Conservation (phyloP, 2,888 invertebrate genomes). For the Eurytoma californica region DNA sequence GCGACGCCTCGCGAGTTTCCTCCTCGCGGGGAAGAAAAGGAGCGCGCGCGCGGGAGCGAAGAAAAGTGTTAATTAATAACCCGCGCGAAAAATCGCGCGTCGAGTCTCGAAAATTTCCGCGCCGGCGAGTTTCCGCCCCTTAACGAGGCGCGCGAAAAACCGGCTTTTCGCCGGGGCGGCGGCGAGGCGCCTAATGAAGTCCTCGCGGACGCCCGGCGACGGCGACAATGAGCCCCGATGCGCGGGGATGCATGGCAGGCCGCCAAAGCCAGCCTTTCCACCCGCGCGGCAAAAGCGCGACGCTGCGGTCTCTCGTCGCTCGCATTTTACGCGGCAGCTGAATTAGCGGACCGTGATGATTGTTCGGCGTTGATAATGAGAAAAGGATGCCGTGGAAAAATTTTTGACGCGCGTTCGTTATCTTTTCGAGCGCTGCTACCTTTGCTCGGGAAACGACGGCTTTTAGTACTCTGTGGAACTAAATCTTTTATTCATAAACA, state of each 20-base stretch:
- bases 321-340: background rate
- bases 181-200: constrained; percentile 54
- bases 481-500: no score
- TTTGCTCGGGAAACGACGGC: no score
- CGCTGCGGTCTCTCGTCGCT: background rate
- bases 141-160: constrained; percentile 48
- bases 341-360: background rate
- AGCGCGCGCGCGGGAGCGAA: background rate
- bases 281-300: background rate
- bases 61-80: constrained; percentile 31
- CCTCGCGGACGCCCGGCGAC: constrained; percentile 11
- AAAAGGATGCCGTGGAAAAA: no score
- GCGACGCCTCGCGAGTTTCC: no score
- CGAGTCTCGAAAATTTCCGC: background rate
- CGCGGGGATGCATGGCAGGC: constrained; percentile 39
- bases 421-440: no score
- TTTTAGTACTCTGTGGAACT: no score
- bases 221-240: constrained; percentile 49
- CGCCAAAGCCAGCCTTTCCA: constrained; percentile 30
- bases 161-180: constrained; percentile 46
- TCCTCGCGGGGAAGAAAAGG: no score
- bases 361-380: no score
- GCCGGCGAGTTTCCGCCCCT: constrained; percentile 43
- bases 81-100: background rate
- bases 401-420: no score